These are phyloP conservation scores for Podarcis raffonei DNA, from an alignment of 2,113 vertebrate species.

Conservation along the genomic window DNA sequence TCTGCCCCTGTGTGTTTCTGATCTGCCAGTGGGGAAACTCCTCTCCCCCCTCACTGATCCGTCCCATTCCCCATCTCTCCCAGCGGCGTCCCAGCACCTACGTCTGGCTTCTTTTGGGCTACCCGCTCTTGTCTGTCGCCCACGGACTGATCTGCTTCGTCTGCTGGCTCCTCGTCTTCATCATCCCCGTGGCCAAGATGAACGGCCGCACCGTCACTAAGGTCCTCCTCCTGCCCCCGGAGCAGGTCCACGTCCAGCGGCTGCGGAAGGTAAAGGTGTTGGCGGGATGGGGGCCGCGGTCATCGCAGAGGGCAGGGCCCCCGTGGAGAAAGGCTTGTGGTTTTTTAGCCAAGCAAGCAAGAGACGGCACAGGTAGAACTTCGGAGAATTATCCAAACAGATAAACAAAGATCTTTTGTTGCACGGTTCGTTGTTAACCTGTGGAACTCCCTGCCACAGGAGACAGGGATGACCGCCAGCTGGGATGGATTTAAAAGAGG, in stretches of 20 bases:
- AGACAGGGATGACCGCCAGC: too few species aligned
- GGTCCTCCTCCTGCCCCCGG: slow-evolving; percentile 77
- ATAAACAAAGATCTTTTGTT: too few species aligned
- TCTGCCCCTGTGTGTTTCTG: too few species aligned
- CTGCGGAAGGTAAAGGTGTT: slow-evolving; percentile 62
- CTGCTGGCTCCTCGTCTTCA: slow-evolving; percentile 80
- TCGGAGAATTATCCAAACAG: too few species aligned
- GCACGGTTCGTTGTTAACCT: too few species aligned
- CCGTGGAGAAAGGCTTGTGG: too few species aligned
- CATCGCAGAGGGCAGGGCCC: too few species aligned
- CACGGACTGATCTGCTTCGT: slow-evolving; percentile 78
- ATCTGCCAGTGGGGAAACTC: too few species aligned
- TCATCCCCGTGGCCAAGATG: slow-evolving; percentile 82
- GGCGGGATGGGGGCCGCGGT: background rate
- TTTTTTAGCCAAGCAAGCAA: too few species aligned
- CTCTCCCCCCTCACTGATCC: accelerated
- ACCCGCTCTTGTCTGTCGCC: slow-evolving; percentile 70
- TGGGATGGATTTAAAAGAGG: too few species aligned
- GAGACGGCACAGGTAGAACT: too few species aligned
- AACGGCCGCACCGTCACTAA: slow-evolving; percentile 65
- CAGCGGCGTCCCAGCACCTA: slow-evolving; percentile 66
- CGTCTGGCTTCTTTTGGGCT: slow-evolving; percentile 79
- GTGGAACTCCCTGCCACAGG: too few species aligned
- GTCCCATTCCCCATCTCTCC: accelerated
- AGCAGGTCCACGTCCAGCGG: slow-evolving; percentile 61